Evolutionary conservation across 2,888 invertebrate genomes (phyloP), one percentile per base, ranked within the genome.

Genomic region (Polymixis flavicincta): DNA sequence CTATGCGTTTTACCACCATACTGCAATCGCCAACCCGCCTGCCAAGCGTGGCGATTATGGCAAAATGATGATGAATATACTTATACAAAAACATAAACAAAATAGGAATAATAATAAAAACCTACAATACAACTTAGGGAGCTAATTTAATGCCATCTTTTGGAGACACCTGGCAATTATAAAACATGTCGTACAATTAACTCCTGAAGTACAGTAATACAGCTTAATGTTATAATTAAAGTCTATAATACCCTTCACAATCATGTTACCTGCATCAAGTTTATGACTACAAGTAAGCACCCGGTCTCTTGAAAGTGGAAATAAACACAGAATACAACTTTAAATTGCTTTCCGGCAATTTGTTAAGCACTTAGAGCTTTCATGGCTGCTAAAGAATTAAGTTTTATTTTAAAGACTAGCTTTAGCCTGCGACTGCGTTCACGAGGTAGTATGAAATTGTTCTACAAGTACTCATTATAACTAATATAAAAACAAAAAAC

Each of bases 341-440:
- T 64, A 59, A 71, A 68, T 81, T 78, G 63, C 55, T 74, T 73
- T 28, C 37, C 32, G 6, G 66, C 74, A 59, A 78, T 79, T 83
- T 17, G 13, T 66, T 60, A 67, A 63, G 45, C 67, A 67, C n/a
- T 63, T n/a, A 50, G 45, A 66, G 45, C 45, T 32, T 67, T 67
- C 17, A 52, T 57, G 60, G n/a, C 13, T 14, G 7, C 0, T 45
- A 14, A 52, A 25, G 11, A 57, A 63, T 28, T 19, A 50, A 28
- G 28, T 60, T 57, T 69, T 42, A n/a, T n/a, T 50, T n/a, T 4
- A 22, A 32, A 19, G 22, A 17, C 1, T 17, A 32, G 17, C 0
- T 63, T 19, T 32, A n/a, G 0, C 8, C 8, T 13, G 0, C 0
- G 13, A 32, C 0, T 45, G 2, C 1, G 11, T 8, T 25, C 13